These are phyloP conservation scores for Etheostoma spectabile DNA, from an alignment of 2,113 vertebrate species.

Conservation along the genomic window DNA sequence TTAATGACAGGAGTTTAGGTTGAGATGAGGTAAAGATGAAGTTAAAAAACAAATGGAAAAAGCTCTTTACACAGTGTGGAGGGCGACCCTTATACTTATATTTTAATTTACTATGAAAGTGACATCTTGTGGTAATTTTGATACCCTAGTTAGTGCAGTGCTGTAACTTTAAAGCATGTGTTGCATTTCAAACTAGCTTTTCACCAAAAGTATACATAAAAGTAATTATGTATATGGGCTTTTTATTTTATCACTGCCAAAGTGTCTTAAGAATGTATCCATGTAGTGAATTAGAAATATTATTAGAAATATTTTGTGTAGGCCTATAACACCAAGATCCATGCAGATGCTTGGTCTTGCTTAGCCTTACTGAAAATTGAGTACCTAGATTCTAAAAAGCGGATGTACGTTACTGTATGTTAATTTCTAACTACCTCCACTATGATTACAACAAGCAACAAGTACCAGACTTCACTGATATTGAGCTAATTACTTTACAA, in stretches of 20 bases:
- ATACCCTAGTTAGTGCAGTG: background rate
- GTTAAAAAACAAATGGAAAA: background rate
- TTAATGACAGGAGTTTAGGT: constrained; percentile 17
- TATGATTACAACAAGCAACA: background rate
- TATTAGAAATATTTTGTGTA: no score
- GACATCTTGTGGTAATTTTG: background rate
- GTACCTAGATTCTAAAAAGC: background rate
- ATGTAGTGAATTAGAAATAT: no score
- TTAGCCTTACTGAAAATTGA: no score
- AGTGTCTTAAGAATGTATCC: background rate
- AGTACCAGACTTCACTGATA: background rate
- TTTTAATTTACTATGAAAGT: background rate
- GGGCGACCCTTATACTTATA: background rate
- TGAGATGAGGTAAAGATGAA: constrained; percentile 11
- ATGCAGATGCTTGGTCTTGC: no score
- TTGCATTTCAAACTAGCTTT: background rate
- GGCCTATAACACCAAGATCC: no score
- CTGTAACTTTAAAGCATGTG: background rate
- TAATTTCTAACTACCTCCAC: background rate
- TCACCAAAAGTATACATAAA: background rate
- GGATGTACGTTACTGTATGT: background rate
- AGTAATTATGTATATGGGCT: background rate
- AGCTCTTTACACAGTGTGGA: background rate
- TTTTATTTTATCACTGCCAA: background rate
- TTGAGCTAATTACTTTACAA: background rate